A percentile compares a stretch with the other conserved stretches of the same genome.
phyloP scores from a whole-genome alignment of 2,888 invertebrate species.

The Dolomedes plantarius region DNA sequence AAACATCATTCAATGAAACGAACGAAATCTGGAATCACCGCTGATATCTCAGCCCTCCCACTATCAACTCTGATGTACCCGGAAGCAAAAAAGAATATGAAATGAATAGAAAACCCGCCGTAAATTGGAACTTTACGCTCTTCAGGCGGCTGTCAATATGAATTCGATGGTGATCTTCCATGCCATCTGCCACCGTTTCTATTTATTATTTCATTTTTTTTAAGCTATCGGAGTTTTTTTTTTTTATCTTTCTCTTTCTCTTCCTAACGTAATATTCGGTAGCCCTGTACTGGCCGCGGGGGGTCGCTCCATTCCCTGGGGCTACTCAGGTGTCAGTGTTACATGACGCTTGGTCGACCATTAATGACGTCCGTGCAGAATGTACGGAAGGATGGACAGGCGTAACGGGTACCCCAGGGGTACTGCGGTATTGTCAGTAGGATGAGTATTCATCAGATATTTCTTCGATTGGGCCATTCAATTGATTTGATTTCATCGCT shows the following conservation, averaged over 20 bases:
- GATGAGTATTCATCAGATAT: slow-evolving; percentile 7
- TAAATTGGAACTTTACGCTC: slow-evolving; percentile 17
- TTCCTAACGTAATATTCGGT: slow-evolving; percentile 30
- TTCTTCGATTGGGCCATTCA: not conserved
- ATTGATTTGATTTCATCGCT: not conserved
- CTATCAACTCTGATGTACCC: slow-evolving; percentile 5
- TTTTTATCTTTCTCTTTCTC: slow-evolving; percentile 6
- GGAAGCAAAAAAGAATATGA: slow-evolving; percentile 1
- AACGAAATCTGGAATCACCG: not conserved
- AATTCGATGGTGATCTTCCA: slow-evolving; percentile 28
- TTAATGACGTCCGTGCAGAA: slow-evolving; percentile 47
- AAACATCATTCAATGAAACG: not conserved
- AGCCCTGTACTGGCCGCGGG: slow-evolving; percentile 34
- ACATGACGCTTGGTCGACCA: slow-evolving; percentile 64
- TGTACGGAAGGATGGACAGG: slow-evolving; percentile 31
- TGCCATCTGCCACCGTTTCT: slow-evolving; percentile 57
- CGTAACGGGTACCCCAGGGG: slow-evolving; percentile 28
- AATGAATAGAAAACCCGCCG: slow-evolving; percentile 1
- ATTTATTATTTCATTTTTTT: slow-evolving; percentile 51
- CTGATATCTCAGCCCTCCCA: not conserved
- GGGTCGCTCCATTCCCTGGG: slow-evolving; percentile 31
- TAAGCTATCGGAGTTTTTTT: slow-evolving; percentile 6
- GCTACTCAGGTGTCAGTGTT: slow-evolving; percentile 63
- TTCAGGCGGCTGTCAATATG: slow-evolving; percentile 27
- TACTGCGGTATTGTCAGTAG: not conserved